Conservation (phyloP, 2,113 vertebrate genomes). For the Corydoras sp. region DNA sequence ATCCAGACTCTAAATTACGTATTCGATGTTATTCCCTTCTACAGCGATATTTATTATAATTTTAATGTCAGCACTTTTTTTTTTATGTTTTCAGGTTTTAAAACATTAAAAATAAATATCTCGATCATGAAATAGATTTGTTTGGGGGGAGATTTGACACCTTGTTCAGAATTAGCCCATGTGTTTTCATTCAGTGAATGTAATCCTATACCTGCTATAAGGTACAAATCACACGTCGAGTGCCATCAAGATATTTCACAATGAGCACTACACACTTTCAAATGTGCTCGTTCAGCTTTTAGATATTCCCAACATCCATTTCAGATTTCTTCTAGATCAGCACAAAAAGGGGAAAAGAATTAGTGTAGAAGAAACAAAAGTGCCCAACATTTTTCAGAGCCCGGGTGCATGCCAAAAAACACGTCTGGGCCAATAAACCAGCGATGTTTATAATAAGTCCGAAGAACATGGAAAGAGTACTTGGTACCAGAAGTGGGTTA, state of each 20-base stretch:
- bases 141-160: too few relatives aligned
- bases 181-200: slow-evolving; percentile 18
- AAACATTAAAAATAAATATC: too few relatives aligned
- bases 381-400: neutral
- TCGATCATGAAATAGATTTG: too few relatives aligned
- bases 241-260: slow-evolving; percentile 10
- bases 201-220: slow-evolving; percentile 1
- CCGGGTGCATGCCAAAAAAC: slow-evolving; percentile 47
- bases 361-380: slow-evolving; percentile 1
- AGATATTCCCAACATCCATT: slow-evolving; percentile 26
- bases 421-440: slow-evolving; percentile 49
- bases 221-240: slow-evolving; percentile 13
- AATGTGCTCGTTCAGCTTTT: slow-evolving; percentile 33
- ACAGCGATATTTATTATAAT: neutral
- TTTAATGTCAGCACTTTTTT: neutral
- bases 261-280: slow-evolving; percentile 10
- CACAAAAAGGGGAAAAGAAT: slow-evolving; percentile 15
- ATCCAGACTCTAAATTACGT: too few relatives aligned
- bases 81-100: too few relatives aligned
- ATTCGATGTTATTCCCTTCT: neutral
- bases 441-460: slow-evolving; percentile 55
- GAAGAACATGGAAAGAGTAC: slow-evolving; percentile 45
- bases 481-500: slow-evolving; percentile 38
- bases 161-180: neutral
- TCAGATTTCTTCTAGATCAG: slow-evolving; percentile 23